These are phyloP conservation scores for Emesis furor DNA, from an alignment of 2,888 invertebrate species.

Conservation along the genomic window DNA sequence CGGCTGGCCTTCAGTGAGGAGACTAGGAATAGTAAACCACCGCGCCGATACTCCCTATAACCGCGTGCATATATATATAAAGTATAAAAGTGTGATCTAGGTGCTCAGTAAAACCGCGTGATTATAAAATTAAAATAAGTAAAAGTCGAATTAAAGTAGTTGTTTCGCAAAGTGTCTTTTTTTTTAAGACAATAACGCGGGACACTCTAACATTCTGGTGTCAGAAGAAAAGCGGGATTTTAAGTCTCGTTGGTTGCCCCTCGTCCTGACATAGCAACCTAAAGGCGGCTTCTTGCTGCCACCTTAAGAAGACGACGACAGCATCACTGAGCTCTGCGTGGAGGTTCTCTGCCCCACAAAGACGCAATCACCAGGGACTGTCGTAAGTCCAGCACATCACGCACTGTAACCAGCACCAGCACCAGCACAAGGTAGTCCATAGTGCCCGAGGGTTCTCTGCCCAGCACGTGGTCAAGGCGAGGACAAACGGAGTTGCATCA, in stretches of 20 bases:
- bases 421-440: neutral
- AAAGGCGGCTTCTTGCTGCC: neutral
- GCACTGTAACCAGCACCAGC: neutral
- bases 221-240: too few relatives aligned
- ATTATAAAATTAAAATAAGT: too few relatives aligned
- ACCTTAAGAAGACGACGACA: neutral
- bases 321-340: neutral
- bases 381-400: neutral
- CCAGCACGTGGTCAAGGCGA: neutral
- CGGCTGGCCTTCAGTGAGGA: too few relatives aligned
- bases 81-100: too few relatives aligned
- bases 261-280: neutral
- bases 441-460: neutral
- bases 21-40: too few relatives aligned
- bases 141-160: too few relatives aligned
- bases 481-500: neutral
- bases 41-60: too few relatives aligned
- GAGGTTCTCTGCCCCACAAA: neutral
- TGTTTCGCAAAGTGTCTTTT: too few relatives aligned
- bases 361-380: neutral
- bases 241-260: neutral
- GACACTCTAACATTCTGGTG: too few relatives aligned
- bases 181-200: too few relatives aligned
- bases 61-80: too few relatives aligned
- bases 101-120: too few relatives aligned